phyloP scores from a whole-genome alignment of 2,113 vertebrate genomes.

The Pseudorectes ferrugineus region DNA sequence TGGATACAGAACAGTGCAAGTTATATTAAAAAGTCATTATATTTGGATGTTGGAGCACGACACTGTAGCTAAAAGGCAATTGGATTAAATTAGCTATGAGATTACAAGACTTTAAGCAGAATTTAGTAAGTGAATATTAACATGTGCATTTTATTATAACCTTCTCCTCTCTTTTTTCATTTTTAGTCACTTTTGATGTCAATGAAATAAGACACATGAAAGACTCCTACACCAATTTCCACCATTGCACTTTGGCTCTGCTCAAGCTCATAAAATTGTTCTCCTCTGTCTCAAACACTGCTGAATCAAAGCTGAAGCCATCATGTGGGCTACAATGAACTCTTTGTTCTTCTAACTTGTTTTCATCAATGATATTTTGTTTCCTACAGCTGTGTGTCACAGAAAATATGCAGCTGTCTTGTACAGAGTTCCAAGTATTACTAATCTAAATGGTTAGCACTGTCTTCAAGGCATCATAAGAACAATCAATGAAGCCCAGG shows the following conservation, averaged over 20 bases:
- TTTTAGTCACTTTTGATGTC: slow-evolving; percentile 33
- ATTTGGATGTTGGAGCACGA: slow-evolving; percentile 64
- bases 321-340: slow-evolving; percentile 32
- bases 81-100: slow-evolving; percentile 69
- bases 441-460: slow-evolving; percentile 17
- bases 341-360: slow-evolving; percentile 56
- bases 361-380: slow-evolving; percentile 51
- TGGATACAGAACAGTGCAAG: slow-evolving; percentile 59
- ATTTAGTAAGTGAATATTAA: slow-evolving; percentile 66
- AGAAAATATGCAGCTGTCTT: slow-evolving; percentile 39
- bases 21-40: slow-evolving; percentile 74
- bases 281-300: slow-evolving; percentile 21
- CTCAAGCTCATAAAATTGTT: slow-evolving; percentile 8
- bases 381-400: slow-evolving; percentile 28
- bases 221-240: slow-evolving; percentile 39
- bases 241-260: background rate
- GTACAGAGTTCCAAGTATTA: background rate
- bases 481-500: background rate
- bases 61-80: slow-evolving; percentile 69
- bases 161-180: background rate
- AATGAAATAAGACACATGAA: slow-evolving; percentile 22
- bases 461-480: slow-evolving; percentile 29
- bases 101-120: slow-evolving; percentile 63
- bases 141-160: slow-evolving; percentile 62
- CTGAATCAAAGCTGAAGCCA: slow-evolving; percentile 54